These are phyloP conservation scores for Thamnophis sirtalis DNA, from an alignment of 2,113 vertebrate genomes.

Conservation along the genomic window DNA sequence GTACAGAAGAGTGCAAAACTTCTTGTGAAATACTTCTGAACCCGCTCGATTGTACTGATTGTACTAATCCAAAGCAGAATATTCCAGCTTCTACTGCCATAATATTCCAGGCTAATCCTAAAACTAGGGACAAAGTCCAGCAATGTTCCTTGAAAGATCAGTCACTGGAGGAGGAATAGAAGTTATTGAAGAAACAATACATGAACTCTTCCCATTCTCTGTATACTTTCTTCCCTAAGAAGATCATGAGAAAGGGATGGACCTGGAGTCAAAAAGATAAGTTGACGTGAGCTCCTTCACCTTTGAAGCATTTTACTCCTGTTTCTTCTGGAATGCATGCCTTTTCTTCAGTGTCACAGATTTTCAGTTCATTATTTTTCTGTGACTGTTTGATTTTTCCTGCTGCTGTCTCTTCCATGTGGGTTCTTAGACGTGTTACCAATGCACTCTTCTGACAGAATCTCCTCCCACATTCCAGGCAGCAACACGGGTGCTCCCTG, in stretches of 20 bases:
- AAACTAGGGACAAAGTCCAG: background rate
- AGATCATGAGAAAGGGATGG: background rate
- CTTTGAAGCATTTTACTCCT: background rate
- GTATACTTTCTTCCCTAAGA: background rate
- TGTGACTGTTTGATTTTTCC: background rate
- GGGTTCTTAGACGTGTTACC: slow-evolving; percentile 16
- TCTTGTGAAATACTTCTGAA: too few relatives aligned
- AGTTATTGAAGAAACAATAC: background rate
- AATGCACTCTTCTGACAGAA: slow-evolving; percentile 16
- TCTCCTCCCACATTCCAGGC: background rate
- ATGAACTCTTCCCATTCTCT: background rate
- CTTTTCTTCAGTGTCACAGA: background rate
- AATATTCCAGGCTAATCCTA: background rate
- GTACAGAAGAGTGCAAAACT: too few relatives aligned
- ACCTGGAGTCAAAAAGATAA: background rate
- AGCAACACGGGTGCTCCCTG: background rate
- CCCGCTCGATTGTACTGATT: too few relatives aligned
- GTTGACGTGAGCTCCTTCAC: background rate
- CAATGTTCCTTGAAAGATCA: background rate
- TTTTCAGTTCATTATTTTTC: background rate
- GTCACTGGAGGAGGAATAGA: background rate
- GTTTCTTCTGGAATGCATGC: background rate
- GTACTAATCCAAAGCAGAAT: background rate
- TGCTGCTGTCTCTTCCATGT: background rate
- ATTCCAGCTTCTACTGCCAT: background rate